Evolutionary conservation across 35 echinoderm and acorn worm genomes (phyloP).

Genomic region (Holothuria glaberrima): DNA sequence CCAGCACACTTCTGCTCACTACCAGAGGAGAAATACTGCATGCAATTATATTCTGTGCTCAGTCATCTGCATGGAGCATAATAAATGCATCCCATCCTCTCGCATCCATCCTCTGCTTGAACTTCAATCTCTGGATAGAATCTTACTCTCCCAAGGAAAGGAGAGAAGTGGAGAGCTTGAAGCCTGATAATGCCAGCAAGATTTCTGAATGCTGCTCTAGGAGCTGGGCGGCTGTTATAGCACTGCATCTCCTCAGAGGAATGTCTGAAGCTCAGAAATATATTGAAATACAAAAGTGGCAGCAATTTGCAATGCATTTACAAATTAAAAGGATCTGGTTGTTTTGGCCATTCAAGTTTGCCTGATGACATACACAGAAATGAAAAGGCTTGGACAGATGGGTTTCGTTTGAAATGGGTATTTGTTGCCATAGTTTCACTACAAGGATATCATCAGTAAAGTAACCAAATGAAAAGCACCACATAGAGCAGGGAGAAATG

Average conservation of each 20-base stretch:
- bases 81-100: slow-evolving; percentile 11
- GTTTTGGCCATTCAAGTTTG: too few species aligned
- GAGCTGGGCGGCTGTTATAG: background rate
- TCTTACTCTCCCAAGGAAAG: background rate
- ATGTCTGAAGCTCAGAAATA: background rate
- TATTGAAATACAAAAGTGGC: background rate
- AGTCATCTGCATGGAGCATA: slow-evolving; percentile 31
- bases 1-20: background rate
- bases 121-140: slow-evolving; percentile 24
- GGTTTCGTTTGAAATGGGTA: too few species aligned
- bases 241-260: background rate
- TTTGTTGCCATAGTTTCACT: too few species aligned
- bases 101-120: slow-evolving; percentile 12
- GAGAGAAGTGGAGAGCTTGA: background rate
- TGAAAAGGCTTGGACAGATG: too few species aligned
- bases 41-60: slow-evolving; percentile 38
- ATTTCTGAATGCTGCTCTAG: background rate
- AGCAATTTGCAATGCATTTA: background rate
- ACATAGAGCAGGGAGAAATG: too few species aligned
- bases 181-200: background rate
- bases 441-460: too few species aligned
- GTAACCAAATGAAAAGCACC: too few species aligned
- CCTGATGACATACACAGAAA: too few species aligned
- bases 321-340: too few species aligned
- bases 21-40: slow-evolving; percentile 7